phyloP scores from a whole-genome alignment of 2,797 vertebrate genomes.

The Alectoris magna region DNA sequence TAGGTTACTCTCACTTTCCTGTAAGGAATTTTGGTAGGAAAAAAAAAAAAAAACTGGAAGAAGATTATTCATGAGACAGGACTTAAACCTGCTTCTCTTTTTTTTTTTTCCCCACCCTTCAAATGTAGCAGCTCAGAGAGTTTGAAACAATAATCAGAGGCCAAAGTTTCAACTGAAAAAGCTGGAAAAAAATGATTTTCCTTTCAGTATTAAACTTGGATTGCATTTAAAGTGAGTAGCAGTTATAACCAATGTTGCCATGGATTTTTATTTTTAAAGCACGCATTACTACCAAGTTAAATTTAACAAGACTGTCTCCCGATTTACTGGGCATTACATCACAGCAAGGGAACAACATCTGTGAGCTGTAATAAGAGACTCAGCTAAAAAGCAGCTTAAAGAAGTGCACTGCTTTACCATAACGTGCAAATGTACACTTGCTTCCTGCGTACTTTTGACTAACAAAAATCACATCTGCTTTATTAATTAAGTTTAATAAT shows the following conservation, averaged over 20 bases:
- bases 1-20: background rate
- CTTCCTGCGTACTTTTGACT: background rate
- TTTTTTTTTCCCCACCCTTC: background rate
- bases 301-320: slow-evolving; percentile 29
- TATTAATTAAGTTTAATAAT: background rate
- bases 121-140: background rate
- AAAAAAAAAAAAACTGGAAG: background rate
- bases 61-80: background rate
- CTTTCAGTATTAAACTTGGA: background rate
- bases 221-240: background rate
- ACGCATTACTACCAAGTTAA: background rate
- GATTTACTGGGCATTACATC: slow-evolving; percentile 31
- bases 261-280: slow-evolving; percentile 44
- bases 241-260: background rate
- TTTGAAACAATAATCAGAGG: background rate
- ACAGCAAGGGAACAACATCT: slow-evolving; percentile 39
- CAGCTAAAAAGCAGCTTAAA: background rate
- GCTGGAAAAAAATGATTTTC: background rate
- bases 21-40: background rate
- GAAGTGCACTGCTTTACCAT: background rate
- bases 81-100: background rate
- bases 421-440: background rate
- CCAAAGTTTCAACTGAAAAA: background rate
- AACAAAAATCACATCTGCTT: slow-evolving; percentile 4
- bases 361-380: slow-evolving; percentile 30